Evolutionary conservation across 2,888 invertebrate species (phyloP).

Genomic region (Stomorhina lunata): DNA sequence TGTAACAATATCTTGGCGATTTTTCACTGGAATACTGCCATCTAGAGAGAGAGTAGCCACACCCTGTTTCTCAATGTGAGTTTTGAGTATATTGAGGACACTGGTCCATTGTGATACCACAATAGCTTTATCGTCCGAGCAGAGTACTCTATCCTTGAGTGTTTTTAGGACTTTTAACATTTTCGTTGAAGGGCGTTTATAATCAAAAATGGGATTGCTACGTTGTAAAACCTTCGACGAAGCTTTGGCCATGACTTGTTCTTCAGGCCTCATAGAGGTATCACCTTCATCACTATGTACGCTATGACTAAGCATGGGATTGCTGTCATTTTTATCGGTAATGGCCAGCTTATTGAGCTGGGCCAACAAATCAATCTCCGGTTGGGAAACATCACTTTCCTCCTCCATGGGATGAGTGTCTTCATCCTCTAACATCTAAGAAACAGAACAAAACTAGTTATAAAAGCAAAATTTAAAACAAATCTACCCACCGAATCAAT

Average conservation of each 20-base stretch:
- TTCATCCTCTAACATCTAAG: slow-evolving; percentile 81
- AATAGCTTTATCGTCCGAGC: slow-evolving; percentile 85
- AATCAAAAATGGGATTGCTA: slow-evolving; percentile 86
- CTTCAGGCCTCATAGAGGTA: slow-evolving; percentile 66
- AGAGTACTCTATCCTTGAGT: slow-evolving; percentile 81
- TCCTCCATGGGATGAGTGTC: slow-evolving; percentile 70
- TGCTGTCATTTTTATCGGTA: slow-evolving; percentile 71
- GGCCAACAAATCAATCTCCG: slow-evolving; percentile 83
- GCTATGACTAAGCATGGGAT: slow-evolving; percentile 23
- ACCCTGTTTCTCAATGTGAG: slow-evolving; percentile 82
- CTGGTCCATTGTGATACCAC: slow-evolving; percentile 97
- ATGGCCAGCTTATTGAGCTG: slow-evolving; percentile 84
- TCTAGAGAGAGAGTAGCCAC: slow-evolving; percentile 85
- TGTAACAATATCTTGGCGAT: slow-evolving; percentile 86
- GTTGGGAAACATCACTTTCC: slow-evolving; percentile 75
- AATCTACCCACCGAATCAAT: slow-evolving; percentile 84
- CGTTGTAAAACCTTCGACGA: slow-evolving; percentile 84
- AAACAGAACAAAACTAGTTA: slow-evolving; percentile 67
- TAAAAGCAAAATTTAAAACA: neutral
- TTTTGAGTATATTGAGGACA: slow-evolving; percentile 87
- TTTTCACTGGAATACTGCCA: slow-evolving; percentile 87
- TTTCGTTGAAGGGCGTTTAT: slow-evolving; percentile 83
- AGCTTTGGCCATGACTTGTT: slow-evolving; percentile 82
- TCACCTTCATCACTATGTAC: slow-evolving; percentile 35
- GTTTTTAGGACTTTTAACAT: slow-evolving; percentile 83